phyloP scores from a whole-genome alignment of 2,888 invertebrate genomes.

The Lasioglossum pauxillum region DNA sequence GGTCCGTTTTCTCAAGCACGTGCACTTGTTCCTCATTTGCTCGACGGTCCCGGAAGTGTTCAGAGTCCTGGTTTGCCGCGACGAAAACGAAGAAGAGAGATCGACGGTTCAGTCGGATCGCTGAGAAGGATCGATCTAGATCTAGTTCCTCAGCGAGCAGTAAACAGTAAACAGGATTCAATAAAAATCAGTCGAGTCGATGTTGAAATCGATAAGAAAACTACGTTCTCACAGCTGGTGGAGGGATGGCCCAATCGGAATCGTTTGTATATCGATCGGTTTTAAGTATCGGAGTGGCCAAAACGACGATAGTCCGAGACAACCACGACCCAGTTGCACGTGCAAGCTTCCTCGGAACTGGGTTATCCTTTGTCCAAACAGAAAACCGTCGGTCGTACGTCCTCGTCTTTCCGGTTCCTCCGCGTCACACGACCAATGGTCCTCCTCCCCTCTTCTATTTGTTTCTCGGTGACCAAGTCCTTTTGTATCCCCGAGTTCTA shows the following conservation, averaged over 20 bases:
- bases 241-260: neutral
- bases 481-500: neutral
- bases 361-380: slow-evolving; percentile 70
- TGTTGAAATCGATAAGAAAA: neutral
- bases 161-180: neutral
- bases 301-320: slow-evolving; percentile 51
- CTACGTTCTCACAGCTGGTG: neutral
- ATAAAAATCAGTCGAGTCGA: slow-evolving; percentile 5
- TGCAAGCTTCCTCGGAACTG: slow-evolving; percentile 50
- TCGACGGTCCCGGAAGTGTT: slow-evolving; percentile 26
- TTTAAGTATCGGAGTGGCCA: slow-evolving; percentile 16
- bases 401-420: slow-evolving; percentile 65
- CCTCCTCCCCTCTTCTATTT: slow-evolving; percentile 27
- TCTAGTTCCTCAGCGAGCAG: neutral
- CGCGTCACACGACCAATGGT: slow-evolving; percentile 45
- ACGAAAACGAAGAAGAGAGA: neutral
- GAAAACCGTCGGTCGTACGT: slow-evolving; percentile 42
- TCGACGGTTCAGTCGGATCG: neutral
- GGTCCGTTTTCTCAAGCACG: slow-evolving; percentile 71
- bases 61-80: neutral
- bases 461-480: slow-evolving; percentile 23
- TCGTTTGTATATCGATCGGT: slow-evolving; percentile 8
- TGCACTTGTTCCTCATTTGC: slow-evolving; percentile 72
- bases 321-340: slow-evolving; percentile 48
- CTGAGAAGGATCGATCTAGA: neutral